A percentile compares a stretch with the other conserved stretches of the same genome.
These are phyloP conservation scores for Crepidodera aurea DNA, from an alignment of 2,888 invertebrate genomes.

Conservation along the genomic window DNA sequence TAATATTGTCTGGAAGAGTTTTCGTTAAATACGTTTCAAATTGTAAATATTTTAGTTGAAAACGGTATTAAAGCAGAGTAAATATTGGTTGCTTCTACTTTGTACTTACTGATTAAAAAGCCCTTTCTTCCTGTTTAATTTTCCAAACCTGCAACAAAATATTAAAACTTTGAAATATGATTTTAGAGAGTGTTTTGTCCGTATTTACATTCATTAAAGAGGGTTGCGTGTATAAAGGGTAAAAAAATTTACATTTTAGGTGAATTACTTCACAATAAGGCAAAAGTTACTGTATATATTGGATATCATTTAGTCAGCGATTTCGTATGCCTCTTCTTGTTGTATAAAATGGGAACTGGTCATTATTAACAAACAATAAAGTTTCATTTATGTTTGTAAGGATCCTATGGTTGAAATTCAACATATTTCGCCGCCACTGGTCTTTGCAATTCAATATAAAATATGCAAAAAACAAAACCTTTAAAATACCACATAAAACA, in stretches of 20 bases:
- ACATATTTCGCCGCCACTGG: too few species aligned
- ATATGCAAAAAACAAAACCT: too few species aligned
- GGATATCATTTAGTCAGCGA: too few species aligned
- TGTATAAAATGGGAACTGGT: too few species aligned
- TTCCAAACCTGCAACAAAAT: constrained; percentile 39
- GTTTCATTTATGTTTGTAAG: too few species aligned
- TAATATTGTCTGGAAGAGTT: constrained; percentile 54
- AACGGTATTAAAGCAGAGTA: constrained; percentile 51
- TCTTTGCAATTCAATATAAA: too few species aligned
- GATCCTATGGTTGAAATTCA: too few species aligned
- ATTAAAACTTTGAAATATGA: constrained; percentile 15
- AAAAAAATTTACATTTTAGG: not conserved
- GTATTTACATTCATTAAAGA: constrained; percentile 6
- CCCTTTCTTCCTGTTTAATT: constrained; percentile 45
- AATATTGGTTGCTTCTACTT: constrained; percentile 52
- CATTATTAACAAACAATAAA: too few species aligned
- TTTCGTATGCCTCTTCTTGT: too few species aligned
- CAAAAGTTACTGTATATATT: too few species aligned
- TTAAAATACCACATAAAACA: too few species aligned
- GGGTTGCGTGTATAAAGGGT: not conserved
- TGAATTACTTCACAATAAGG: too few species aligned
- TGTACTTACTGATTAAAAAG: constrained; percentile 53
- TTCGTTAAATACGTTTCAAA: constrained; percentile 56
- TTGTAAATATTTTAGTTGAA: constrained; percentile 55
- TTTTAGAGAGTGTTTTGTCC: not conserved